Evolutionary conservation across 2,888 invertebrate species (phyloP).

Genomic region (Torymus auratus): DNA sequence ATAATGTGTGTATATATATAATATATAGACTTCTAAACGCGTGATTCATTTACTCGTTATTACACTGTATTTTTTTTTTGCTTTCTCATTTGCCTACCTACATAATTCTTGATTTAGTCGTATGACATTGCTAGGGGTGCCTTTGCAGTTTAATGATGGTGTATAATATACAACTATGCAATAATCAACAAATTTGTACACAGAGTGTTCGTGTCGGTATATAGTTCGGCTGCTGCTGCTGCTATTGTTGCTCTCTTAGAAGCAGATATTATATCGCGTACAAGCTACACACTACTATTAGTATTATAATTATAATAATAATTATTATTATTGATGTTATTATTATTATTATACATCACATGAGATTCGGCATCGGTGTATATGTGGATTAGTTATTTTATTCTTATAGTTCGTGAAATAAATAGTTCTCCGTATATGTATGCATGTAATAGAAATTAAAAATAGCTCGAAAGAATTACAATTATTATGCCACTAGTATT

Average conservation of each 20-base stretch:
- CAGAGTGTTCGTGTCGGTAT: constrained; percentile 43
- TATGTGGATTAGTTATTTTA: no score
- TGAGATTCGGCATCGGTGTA: not conserved
- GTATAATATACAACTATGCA: constrained; percentile 65
- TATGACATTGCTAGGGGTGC: constrained; percentile 50
- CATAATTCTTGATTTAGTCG: constrained; percentile 41
- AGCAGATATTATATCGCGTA: not conserved
- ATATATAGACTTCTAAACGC: constrained; percentile 40
- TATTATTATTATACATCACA: not conserved
- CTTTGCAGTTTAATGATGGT: constrained; percentile 49
- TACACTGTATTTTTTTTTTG: constrained; percentile 19
- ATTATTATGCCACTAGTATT: constrained; percentile 1
- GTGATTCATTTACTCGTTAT: constrained; percentile 38
- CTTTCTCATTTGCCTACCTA: constrained; percentile 32
- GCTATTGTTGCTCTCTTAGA: not conserved
- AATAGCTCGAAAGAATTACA: no score
- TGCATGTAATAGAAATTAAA: no score
- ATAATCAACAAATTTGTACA: constrained; percentile 66
- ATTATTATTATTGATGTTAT: no score
- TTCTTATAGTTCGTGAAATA: no score
- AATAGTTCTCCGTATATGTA: no score
- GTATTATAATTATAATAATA: no score
- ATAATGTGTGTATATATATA: not conserved
- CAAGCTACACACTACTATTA: no score
- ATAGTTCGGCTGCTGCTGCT: no score